Evolutionary conservation across 2,113 vertebrate species (phyloP).

Genomic region (Halichoeres trimaculatus): DNA sequence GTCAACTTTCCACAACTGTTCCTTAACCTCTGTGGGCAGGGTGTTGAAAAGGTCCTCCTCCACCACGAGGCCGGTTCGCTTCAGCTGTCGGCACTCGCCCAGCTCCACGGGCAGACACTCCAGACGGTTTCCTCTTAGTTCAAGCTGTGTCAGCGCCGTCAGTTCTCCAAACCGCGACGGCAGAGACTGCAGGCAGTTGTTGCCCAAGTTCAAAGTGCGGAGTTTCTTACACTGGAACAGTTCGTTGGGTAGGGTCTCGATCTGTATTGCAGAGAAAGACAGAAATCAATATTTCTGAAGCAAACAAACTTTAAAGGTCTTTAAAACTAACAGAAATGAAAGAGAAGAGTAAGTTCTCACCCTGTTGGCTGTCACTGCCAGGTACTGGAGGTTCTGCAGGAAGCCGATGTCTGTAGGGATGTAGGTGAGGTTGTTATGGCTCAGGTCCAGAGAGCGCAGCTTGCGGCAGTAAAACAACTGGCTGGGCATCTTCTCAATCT

Average conservation of each 20-base stretch:
- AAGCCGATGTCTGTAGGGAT: conserved; percentile 93
- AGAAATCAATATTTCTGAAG: neutral
- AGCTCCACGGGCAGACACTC: conserved; percentile 97
- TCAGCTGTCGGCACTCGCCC: conserved; percentile 93
- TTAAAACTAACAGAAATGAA: neutral
- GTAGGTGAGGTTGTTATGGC: conserved; percentile 94
- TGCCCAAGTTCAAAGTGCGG: conserved; percentile 94
- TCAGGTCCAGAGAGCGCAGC: conserved; percentile 94
- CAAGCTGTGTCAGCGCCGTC: conserved; percentile 91
- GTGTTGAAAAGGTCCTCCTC: conserved; percentile 98
- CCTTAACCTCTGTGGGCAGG: conserved; percentile 94
- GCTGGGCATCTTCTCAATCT: conserved; percentile 96
- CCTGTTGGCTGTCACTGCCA: conserved; percentile 96
- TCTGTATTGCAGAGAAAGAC: conserved; percentile 77
- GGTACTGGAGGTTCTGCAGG: conserved; percentile 95
- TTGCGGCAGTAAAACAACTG: conserved; percentile 98
- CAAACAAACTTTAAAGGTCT: neutral
- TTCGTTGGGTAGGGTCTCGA: conserved; percentile 94
- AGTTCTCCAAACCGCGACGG: conserved; percentile 96
- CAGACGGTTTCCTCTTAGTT: conserved; percentile 94
- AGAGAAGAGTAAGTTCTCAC: conserved; percentile 80
- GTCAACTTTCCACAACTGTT: conserved; percentile 92
- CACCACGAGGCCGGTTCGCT: conserved; percentile 93
- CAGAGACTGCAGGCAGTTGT: conserved; percentile 93
- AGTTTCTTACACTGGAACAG: conserved; percentile 98